Evolutionary conservation across 2,888 invertebrate genomes (phyloP), one percentile per base, ranked within the genome.

Genomic region (Argyresthia goedartella): DNA sequence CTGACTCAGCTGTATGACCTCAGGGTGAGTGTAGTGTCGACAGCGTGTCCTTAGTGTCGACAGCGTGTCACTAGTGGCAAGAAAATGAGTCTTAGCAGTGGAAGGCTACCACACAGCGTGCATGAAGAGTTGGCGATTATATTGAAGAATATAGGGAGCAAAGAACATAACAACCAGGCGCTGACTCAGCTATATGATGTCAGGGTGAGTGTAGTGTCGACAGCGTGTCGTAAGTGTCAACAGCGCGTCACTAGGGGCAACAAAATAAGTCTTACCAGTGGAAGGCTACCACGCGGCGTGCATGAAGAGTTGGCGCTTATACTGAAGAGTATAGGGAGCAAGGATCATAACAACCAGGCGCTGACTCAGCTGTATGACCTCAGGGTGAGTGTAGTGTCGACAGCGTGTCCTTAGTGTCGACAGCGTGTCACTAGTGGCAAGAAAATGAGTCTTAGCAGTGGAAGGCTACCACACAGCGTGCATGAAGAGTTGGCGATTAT

Each of bases 121-220:
- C 95, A 96, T 67, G 95, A 95, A 58, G 92, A 93, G 60, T 81
- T 98, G 54, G 93, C 95, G 0, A 93, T 94, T 65, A 97, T 97
- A 65, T 94, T 97, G 63, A 95, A 94, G 76, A 91, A 96, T 64
- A 96, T 97, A 65, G 96, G 96, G 42, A 93, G 91, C 48, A 96
- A 95, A 76, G 94, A 96, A 57, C 94, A 94, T 56, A 94, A 94
- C 3, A 89, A 89, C 60, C 90, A 95, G 76, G 98, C 97, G 41
- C 81, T 98, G 53, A 88, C 89, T 55, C 91, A 94, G 64, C 79
- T 96, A 13, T 95, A 94, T 60, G 94, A 95, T 62, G 91, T 95
- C 65, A 90, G 78, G 66, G 85, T 84, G 41, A 88, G 74, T 69
- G 33, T 13, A 25, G 25, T 25, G 3, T 25, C 25, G 3, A 6